Percentiles rank a stretch among this genome's conserved stretches.
Conservation (phyloP, 2,888 invertebrate species). For the Philereme transversata region DNA sequence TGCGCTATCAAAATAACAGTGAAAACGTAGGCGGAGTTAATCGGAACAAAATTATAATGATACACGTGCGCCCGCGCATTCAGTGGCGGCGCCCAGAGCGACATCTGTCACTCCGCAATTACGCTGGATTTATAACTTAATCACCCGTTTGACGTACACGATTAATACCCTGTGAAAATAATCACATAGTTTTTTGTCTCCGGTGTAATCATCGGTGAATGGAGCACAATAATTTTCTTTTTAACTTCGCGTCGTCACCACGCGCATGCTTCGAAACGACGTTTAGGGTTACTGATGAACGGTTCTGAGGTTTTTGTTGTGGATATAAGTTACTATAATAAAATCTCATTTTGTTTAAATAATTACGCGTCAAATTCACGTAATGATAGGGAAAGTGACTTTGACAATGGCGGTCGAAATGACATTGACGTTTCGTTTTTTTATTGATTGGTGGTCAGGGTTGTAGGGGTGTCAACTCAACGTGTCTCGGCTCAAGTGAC, state of each 20-base stretch:
- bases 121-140: constrained; percentile 56
- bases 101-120: constrained; percentile 67
- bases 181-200: constrained; percentile 58
- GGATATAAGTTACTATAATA: constrained; percentile 68
- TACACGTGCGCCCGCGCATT: constrained; percentile 56
- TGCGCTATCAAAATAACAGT: constrained; percentile 43
- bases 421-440: constrained; percentile 25
- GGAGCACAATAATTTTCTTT: constrained; percentile 59
- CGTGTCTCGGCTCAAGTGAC: constrained; percentile 63
- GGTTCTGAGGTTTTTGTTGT: constrained; percentile 69
- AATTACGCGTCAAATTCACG: constrained; percentile 45
- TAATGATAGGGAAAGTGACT: constrained; percentile 45
- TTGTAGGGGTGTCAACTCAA: constrained; percentile 62
- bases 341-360: constrained; percentile 23
- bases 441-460: constrained; percentile 68
- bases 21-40: constrained; percentile 55
- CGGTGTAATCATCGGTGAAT: constrained; percentile 54
- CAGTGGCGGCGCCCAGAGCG: constrained; percentile 61
- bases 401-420: constrained; percentile 23
- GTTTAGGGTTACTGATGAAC: constrained; percentile 58
- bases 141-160: constrained; percentile 53
- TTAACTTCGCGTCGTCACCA: constrained; percentile 33
- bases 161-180: constrained; percentile 61
- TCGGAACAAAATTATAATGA: constrained; percentile 54
- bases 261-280: constrained; percentile 55